phyloP scores from a whole-genome alignment of 2,797 vertebrate species.

The Halcyon leucocephala region DNA sequence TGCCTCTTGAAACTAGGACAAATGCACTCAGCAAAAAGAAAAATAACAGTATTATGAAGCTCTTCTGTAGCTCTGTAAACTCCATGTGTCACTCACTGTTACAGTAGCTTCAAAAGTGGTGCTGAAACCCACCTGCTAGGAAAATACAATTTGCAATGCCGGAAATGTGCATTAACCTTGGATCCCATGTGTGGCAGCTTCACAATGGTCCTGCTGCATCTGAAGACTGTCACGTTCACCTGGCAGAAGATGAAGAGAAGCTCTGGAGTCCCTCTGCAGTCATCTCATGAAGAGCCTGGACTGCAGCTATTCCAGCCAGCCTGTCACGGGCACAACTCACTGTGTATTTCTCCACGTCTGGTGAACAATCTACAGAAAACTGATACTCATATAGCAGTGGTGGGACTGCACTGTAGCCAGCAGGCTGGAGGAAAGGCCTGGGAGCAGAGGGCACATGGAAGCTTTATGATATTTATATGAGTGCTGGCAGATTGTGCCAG shows the following conservation, averaged over 20 bases:
- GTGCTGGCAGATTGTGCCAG: not conserved
- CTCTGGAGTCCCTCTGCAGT: not conserved
- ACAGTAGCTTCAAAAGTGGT: not conserved
- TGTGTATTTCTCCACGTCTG: not conserved
- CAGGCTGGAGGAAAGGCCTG: not conserved
- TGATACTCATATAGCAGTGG: not conserved
- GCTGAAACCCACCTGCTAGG: not conserved
- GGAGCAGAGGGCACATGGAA: not conserved
- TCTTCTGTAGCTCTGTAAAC: not conserved
- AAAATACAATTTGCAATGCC: not conserved
- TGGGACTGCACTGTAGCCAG: not conserved
- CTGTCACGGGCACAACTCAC: not conserved
- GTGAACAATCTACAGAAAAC: not conserved
- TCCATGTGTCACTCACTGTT: not conserved
- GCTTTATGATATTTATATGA: not conserved
- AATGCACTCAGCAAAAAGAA: slow-evolving; percentile 3
- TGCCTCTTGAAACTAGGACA: slow-evolving; percentile 14
- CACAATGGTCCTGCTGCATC: accelerated
- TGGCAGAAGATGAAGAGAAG: not conserved
- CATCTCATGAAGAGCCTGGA: not conserved
- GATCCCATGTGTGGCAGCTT: not conserved
- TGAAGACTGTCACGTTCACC: not conserved
- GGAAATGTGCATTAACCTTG: not conserved
- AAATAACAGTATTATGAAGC: not conserved
- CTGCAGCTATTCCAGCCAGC: not conserved